phyloP scores from a whole-genome alignment of 1,140 invertebrate species.

The Chelonus insularis region DNA sequence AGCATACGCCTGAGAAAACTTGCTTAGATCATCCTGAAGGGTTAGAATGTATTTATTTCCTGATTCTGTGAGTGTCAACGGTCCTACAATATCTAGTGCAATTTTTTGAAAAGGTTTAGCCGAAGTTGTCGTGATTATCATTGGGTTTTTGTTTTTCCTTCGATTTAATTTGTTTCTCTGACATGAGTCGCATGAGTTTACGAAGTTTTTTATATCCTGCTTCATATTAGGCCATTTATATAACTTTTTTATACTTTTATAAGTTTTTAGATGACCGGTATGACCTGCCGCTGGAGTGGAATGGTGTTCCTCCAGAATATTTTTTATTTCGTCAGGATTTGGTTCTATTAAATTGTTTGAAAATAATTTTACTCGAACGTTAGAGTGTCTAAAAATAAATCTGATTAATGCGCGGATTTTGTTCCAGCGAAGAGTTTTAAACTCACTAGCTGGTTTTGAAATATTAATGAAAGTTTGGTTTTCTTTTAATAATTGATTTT shows the following conservation, averaged over 20 bases:
- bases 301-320: not conserved
- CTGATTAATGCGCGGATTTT: no score
- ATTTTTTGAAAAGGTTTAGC: conserved; percentile 29
- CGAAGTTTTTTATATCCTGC: conserved; percentile 35
- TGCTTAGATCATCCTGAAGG: conserved; percentile 41
- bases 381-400: no score
- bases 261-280: conserved; percentile 40
- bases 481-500: no score
- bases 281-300: conserved; percentile 25
- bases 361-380: no score
- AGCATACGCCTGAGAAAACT: conserved; percentile 34
- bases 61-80: conserved; percentile 29
- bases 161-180: conserved; percentile 43
- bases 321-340: no score
- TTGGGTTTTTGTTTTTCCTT: conserved; percentile 34
- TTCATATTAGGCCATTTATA: conserved; percentile 43
- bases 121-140: conserved; percentile 38
- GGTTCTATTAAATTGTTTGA: no score
- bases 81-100: conserved; percentile 42
- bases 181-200: conserved; percentile 42
- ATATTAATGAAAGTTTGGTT: no score
- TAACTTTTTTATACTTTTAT: conserved; percentile 37
- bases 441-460: no score
- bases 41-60: conserved; percentile 44
- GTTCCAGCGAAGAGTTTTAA: no score